A percentile compares a stretch with the other conserved stretches of the same genome.
phyloP scores from a whole-genome alignment of 1,140 invertebrate genomes.

The Wiebesia pumilae region DNA sequence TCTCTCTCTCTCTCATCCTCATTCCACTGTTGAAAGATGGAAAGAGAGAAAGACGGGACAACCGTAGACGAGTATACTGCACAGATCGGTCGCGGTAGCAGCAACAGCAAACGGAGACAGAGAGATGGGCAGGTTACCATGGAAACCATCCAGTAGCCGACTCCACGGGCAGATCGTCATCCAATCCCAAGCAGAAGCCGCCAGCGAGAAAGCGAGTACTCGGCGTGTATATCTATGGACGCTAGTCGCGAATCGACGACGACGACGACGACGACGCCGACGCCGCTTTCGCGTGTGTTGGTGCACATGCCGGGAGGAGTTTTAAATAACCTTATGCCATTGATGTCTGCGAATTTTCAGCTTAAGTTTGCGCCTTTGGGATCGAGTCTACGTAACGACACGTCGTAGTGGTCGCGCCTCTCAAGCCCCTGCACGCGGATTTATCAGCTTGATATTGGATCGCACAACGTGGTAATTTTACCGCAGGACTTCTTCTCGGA shows the following conservation, averaged over 20 bases:
- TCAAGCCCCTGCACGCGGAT: background rate
- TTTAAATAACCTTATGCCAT: conserved; percentile 5
- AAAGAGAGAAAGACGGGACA: conserved; percentile 32
- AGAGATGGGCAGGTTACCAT: conserved; percentile 58
- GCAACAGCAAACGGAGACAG: conserved; percentile 41
- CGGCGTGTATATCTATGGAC: conserved; percentile 33
- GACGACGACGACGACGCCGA: conserved; percentile 32
- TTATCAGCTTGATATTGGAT: background rate
- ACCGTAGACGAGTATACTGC: conserved; percentile 47
- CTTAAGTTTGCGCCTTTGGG: background rate
- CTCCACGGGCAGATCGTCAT: conserved; percentile 44
- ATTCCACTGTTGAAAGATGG: conserved; percentile 50
- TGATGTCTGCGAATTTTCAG: background rate
- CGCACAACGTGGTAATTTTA: background rate
- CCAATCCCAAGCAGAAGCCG: conserved; percentile 49
- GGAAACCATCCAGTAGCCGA: conserved; percentile 58
- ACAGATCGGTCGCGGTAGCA: conserved; percentile 23
- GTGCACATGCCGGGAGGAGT: background rate
- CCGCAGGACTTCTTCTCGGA: background rate
- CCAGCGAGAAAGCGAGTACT: conserved; percentile 49
- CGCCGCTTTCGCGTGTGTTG: conserved; percentile 20
- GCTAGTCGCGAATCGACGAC: conserved; percentile 27
- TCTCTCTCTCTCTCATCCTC: conserved; percentile 25
- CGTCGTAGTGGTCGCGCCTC: too few relatives aligned
- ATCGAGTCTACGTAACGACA: background rate